These are phyloP conservation scores for Oreochromis spilurus DNA, from an alignment of 2,113 vertebrate genomes.

Conservation along the genomic window DNA sequence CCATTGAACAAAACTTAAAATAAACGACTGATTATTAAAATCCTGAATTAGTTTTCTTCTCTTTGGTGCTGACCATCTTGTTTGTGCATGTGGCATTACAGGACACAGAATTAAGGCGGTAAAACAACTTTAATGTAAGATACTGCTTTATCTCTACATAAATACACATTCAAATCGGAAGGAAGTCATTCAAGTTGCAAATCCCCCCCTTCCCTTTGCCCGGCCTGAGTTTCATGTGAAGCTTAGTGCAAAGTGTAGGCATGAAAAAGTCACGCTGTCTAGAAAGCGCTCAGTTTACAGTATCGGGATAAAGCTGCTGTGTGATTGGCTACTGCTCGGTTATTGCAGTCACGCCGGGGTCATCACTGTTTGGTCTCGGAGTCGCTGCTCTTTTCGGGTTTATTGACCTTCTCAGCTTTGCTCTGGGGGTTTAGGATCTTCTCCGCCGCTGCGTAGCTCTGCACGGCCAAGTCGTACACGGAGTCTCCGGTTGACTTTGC, in stretches of 20 bases:
- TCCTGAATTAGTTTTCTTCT: neutral
- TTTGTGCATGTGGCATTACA: neutral
- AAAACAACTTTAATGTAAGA: neutral
- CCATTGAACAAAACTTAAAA: neutral
- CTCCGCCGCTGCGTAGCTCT: constrained; percentile 58
- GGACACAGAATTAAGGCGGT: neutral
- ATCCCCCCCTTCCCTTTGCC: neutral
- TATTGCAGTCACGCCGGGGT: neutral
- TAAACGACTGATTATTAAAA: neutral
- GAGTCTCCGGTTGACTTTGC: constrained; percentile 68
- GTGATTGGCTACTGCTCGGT: neutral
- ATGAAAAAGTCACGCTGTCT: neutral
- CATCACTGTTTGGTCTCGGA: neutral
- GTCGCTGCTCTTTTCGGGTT: neutral
- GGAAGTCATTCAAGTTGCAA: neutral
- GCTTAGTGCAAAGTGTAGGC: constrained; percentile 45
- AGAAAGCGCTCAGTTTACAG: neutral
- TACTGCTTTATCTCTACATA: constrained; percentile 10
- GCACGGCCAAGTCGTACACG: constrained; percentile 59
- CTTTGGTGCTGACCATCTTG: rapidly evolving
- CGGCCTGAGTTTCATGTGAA: constrained; percentile 34
- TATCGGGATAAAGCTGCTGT: neutral
- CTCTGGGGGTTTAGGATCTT: constrained; percentile 31
- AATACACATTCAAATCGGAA: constrained; percentile 52
- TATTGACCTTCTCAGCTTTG: neutral